phyloP scores from a whole-genome alignment of 2,797 vertebrate genomes.

The Pteronotus mesoamericanus region DNA sequence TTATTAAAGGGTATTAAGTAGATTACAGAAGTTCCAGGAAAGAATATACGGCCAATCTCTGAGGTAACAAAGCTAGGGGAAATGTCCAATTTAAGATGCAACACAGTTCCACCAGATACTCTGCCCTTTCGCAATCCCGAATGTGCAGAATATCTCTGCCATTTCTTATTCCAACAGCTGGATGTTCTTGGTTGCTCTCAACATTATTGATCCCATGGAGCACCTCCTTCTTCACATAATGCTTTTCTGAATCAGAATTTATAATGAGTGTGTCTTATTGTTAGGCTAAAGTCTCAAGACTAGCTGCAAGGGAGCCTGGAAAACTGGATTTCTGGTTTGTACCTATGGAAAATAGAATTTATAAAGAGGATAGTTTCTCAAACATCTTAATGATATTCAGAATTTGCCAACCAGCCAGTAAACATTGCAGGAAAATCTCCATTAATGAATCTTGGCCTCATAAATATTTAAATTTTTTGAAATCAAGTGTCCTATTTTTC shows the following conservation, averaged over 20 bases:
- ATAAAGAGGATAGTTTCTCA: neutral
- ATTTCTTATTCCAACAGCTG: neutral
- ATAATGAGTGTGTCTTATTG: neutral
- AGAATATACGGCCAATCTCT: neutral
- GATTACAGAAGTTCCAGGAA: neutral
- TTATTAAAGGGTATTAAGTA: neutral
- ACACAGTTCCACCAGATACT: accelerated
- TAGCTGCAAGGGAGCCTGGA: neutral
- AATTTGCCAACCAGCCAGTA: neutral
- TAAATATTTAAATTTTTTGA: neutral
- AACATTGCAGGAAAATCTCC: neutral
- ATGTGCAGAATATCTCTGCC: accelerated
- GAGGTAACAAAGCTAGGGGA: neutral
- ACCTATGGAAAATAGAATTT: neutral
- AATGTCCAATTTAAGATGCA: no score
- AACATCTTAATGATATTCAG: neutral
- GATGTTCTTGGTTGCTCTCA: neutral
- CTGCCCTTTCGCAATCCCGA: neutral
- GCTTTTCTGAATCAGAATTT: neutral
- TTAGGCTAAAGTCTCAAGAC: neutral
- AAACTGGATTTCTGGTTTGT: neutral
- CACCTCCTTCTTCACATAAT: neutral
- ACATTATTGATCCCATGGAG: neutral
- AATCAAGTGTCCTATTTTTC: neutral
- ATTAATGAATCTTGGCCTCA: neutral